Evolutionary conservation across 1,140 invertebrate species (phyloP), one percentile per base, ranked within the genome.

Genomic region (Charaxes varanes): DNA sequence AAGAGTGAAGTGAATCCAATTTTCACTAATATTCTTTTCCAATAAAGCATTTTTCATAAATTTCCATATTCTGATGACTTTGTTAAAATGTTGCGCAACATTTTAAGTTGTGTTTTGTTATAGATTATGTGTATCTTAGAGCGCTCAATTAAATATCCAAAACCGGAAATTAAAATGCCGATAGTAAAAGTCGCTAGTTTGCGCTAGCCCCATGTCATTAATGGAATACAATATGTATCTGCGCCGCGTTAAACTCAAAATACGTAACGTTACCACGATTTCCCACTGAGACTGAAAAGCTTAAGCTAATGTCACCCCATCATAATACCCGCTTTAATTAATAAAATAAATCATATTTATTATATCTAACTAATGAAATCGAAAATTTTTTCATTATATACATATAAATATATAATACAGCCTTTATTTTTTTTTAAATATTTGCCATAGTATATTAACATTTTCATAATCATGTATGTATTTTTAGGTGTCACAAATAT

Each of bases 261-360:
- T 42, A 42, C 40, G 46, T 37, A 33, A 41, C 22, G 34, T 50
- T 38, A 41, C 34, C 30, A 38, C 18, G 36, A 50, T 31, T 50
- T 42, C 43, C 43, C 30, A 43, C 26, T 38, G 47, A 50, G 47
- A 50, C 41, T 50, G 48, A 51, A 35, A 22, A 11, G 28, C 33
- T 34, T 23, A 18, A 14, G 17, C 11, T 28, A 38, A 17, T 17
- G 16, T 17, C 15, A 27, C 15, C 10, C 17, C 13, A 4, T 40
- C 11, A 15, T 8, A 44, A 23, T 28, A 14, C 12, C 18, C 4
- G 32, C 14, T 40, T 19, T 31, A n/a, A n/a, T n/a, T 40, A 40
- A 30, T 23, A 0, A 15, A 21, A 40, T 30, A 28, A 10, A 5
- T 8, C 6, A 8, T 28, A 28, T 38, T 28, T 38, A 38, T 28